A percentile compares a stretch with the other conserved stretches of the same genome.
phyloP scores from a whole-genome alignment of 2,888 invertebrate genomes.

The Xylota segnis region DNA sequence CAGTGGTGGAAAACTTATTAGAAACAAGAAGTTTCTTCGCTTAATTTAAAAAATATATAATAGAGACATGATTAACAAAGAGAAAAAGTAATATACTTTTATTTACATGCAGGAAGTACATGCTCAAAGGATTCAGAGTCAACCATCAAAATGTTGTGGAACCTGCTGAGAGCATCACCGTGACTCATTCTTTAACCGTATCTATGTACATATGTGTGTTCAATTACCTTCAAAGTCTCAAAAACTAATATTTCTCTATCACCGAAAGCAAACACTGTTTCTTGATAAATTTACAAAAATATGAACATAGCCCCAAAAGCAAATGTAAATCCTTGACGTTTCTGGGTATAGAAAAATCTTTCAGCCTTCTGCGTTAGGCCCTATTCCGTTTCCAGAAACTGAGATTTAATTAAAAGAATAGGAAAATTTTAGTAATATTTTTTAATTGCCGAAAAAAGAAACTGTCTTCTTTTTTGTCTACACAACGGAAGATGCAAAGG shows the following conservation, averaged over 20 bases:
- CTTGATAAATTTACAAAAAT: slow-evolving; percentile 50
- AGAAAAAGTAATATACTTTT: too few relatives aligned
- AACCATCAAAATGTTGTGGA: too few relatives aligned
- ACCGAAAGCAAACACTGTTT: slow-evolving; percentile 78
- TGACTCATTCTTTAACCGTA: background rate
- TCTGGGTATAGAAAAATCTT: slow-evolving; percentile 11
- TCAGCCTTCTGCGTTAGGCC: slow-evolving; percentile 9
- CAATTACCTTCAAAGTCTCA: slow-evolving; percentile 57
- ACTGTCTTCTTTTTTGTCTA: slow-evolving; percentile 30
- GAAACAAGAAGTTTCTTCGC: too few relatives aligned
- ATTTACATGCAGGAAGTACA: too few relatives aligned
- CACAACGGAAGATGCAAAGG: slow-evolving; percentile 24
- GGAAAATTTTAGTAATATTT: slow-evolving; percentile 40
- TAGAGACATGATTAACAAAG: too few relatives aligned
- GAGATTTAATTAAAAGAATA: too few relatives aligned
- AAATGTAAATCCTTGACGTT: background rate
- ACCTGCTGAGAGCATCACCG: too few relatives aligned
- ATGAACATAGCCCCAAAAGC: slow-evolving; percentile 64
- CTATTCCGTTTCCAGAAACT: too few relatives aligned
- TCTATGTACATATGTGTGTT: background rate
- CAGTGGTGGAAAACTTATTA: too few relatives aligned
- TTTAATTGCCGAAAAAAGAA: slow-evolving; percentile 23
- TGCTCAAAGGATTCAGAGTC: too few relatives aligned
- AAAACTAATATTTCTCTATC: slow-evolving; percentile 79
- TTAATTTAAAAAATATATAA: too few relatives aligned